Evolutionary conservation across 2,888 invertebrate genomes (phyloP).

Genomic region (Salticus scenicus): DNA sequence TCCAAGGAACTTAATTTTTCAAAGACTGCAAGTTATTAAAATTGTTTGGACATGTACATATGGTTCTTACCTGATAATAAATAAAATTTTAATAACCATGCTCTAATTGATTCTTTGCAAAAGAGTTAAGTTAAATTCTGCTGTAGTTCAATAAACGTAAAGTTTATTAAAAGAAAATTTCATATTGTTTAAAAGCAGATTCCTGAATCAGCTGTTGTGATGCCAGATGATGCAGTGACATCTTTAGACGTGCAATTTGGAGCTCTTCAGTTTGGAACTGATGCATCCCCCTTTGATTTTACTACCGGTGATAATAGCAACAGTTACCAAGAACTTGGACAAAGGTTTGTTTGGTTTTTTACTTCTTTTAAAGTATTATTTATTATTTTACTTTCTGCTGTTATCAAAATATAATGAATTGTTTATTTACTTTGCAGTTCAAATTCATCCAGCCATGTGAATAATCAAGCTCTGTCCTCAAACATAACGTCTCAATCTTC

Average conservation of each 20-base stretch:
- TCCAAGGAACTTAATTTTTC: no score
- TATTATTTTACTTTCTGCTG: not conserved
- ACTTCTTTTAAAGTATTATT: no score
- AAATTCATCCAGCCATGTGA: slow-evolving; percentile 54
- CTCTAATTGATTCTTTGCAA: no score
- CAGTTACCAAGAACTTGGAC: slow-evolving; percentile 50
- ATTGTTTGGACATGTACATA: no score
- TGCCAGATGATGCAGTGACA: slow-evolving; percentile 89
- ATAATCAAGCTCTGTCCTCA: slow-evolving; percentile 54
- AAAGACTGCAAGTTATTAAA: no score
- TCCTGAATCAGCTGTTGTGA: slow-evolving; percentile 94
- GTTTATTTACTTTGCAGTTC: slow-evolving; percentile 33
- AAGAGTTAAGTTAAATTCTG: no score
- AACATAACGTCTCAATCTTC: slow-evolving; percentile 55
- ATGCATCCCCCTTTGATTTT: slow-evolving; percentile 67
- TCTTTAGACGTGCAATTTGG: slow-evolving; percentile 95
- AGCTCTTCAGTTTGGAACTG: slow-evolving; percentile 81
- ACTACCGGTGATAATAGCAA: slow-evolving; percentile 43
- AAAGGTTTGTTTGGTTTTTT: no score
- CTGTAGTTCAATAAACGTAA: no score
- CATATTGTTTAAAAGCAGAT: slow-evolving; percentile 83
- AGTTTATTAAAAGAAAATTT: no score
- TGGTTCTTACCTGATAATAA: no score
- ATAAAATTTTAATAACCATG: no score
- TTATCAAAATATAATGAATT: not conserved